Base-by-base conservation (phyloP, 92 coral and sea anemone species). In the Desmophyllum pertusum region DNA sequence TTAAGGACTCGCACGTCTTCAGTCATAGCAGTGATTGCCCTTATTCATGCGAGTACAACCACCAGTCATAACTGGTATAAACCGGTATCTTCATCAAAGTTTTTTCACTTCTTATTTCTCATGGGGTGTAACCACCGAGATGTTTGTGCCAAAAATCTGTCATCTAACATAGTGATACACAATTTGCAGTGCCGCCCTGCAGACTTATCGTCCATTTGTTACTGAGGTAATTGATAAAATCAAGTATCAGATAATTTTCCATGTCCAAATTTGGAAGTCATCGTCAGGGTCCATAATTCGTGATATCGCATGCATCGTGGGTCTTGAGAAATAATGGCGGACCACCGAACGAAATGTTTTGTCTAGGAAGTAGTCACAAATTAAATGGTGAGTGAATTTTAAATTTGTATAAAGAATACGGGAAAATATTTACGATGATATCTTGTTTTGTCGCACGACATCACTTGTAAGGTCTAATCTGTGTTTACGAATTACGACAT, bases 201-300 rank as follows among this genome's bases (percentile, higher is more conserved):
- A 55, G 67, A 39, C 57, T 71, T 55, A 6, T 11, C 23, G 41
- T 72, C 79, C 25, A 50, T 70, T 25, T 39, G 35, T 68, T 35
- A 41, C 71, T 71, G 79, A 82, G 86, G 86, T 72, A 71, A 82
- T 71, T 71, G 61, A 53, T 73, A 36, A 38, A 50, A 30, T 82
- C 79, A 82, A 82, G 79, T 40, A 72, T 82, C 79, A 82, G 86
- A 82, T 82, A 71, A 82, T 82, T 81, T 73, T 75, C 21, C 21
- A 46, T 21, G 61, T 72, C 86, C 79, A 82, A 82, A 71, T 57
- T 82, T 53, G 79, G 86, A 57, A 55, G 31, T 73, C 52, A 71
- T 19, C 38, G 72, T 53, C 79, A 55, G 71, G 79, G 70, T 5
- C 70, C 43, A 71, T 71, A 72, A 42, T 36, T 73, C 40, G 57